Conservation (phyloP, 2,797 vertebrate species). For the Siniperca obscura region DNA sequence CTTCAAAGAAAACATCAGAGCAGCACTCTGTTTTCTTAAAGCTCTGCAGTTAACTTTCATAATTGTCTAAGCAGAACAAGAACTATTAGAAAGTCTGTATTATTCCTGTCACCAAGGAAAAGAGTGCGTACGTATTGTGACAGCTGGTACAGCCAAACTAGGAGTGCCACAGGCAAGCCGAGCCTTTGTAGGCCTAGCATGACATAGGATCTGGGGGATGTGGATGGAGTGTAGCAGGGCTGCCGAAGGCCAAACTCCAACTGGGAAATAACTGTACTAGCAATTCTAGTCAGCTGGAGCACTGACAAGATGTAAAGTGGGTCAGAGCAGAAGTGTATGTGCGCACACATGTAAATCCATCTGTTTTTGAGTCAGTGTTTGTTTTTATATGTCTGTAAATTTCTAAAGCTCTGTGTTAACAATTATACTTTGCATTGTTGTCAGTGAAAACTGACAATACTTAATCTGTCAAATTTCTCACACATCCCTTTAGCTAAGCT, state of each 20-base stretch:
- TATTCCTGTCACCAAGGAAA: conserved; percentile 44
- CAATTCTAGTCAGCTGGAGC: conserved; percentile 58
- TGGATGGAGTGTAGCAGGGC: conserved; percentile 50
- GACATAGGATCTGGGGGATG: conserved; percentile 68
- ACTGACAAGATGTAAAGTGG: conserved; percentile 70
- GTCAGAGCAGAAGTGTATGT: conserved; percentile 58
- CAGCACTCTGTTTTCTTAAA: conserved; percentile 30
- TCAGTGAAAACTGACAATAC: conserved; percentile 22
- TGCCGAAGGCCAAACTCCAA: conserved; percentile 69
- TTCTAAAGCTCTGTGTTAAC: conserved; percentile 24
- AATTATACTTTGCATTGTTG: conserved; percentile 27
- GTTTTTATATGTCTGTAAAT: conserved; percentile 16
- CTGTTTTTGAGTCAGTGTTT: conserved; percentile 31
- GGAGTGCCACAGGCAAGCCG: conserved; percentile 50
- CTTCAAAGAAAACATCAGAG: conserved; percentile 49
- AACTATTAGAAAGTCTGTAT: conserved; percentile 44
- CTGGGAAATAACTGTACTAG: conserved; percentile 67
- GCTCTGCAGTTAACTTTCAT: conserved; percentile 52
- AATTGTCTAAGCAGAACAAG: conserved; percentile 57
- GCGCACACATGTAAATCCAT: conserved; percentile 19
- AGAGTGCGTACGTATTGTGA: conserved; percentile 46
- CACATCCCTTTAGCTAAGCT: conserved; percentile 16
- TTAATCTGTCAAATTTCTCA: conserved; percentile 27
- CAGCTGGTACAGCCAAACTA: conserved; percentile 69
- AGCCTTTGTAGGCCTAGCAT: conserved; percentile 62